Evolutionary conservation across 2,113 vertebrate species (phyloP).

Genomic region (Eptatretus burgeri): DNA sequence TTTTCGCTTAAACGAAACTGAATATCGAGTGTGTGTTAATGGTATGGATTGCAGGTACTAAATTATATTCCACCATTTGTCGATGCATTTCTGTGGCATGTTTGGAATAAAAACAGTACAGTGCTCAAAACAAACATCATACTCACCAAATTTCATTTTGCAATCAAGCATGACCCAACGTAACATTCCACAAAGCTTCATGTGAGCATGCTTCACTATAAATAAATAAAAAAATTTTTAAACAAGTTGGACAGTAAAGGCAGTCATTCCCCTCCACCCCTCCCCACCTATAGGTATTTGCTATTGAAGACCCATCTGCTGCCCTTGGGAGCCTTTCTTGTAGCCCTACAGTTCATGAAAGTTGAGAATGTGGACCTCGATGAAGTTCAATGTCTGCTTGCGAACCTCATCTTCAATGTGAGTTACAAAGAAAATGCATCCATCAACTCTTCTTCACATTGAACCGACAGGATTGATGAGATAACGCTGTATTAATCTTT

Average conservation of each 20-base stretch:
- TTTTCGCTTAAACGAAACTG: too few relatives aligned
- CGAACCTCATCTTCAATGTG: constrained; percentile 88
- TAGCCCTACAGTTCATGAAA: constrained; percentile 60
- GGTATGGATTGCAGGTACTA: too few relatives aligned
- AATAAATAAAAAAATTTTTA: background rate
- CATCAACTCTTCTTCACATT: too few relatives aligned
- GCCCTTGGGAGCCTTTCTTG: constrained; percentile 58
- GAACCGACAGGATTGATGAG: too few relatives aligned
- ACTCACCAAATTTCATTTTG: background rate
- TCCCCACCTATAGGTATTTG: constrained; percentile 27
- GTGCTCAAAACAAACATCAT: background rate
- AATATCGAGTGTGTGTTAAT: too few relatives aligned
- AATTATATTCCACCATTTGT: too few relatives aligned
- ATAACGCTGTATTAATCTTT: too few relatives aligned
- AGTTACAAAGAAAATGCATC: constrained; percentile 6
- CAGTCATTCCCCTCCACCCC: too few relatives aligned
- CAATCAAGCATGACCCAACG: background rate
- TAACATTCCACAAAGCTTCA: background rate
- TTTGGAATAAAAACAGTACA: background rate
- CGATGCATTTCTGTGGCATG: too few relatives aligned
- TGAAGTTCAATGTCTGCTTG: constrained; percentile 76
- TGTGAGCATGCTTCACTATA: background rate
- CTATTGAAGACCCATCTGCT: constrained; percentile 64
- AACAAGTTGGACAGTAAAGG: too few relatives aligned
- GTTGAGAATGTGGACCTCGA: constrained; percentile 68